Evolutionary conservation across 2,797 vertebrate genomes (phyloP).

Genomic region (Trematomus bernacchii): DNA sequence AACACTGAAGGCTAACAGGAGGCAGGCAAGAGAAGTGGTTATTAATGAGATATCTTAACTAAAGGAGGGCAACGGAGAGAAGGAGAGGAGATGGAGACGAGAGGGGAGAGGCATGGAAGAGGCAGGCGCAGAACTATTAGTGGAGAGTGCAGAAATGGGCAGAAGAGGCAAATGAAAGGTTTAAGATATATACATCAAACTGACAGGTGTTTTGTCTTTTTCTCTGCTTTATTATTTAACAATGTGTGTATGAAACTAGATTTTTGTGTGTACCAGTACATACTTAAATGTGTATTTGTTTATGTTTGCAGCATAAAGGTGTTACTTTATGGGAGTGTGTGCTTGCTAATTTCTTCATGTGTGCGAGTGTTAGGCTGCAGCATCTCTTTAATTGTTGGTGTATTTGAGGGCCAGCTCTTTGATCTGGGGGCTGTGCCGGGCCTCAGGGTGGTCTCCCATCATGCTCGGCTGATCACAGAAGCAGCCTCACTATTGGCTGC

Average conservation of each 20-base stretch:
- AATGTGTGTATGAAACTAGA: too few species aligned
- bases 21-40: constrained; percentile 70
- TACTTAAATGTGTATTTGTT: constrained; percentile 16
- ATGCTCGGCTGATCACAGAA: constrained; percentile 88
- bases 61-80: constrained; percentile 61
- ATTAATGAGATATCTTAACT: constrained; percentile 82
- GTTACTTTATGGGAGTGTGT: constrained; percentile 17
- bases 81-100: constrained; percentile 43
- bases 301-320: constrained; percentile 27
- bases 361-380: constrained; percentile 46
- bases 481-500: constrained; percentile 85
- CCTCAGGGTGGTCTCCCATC: constrained; percentile 94
- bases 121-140: constrained; percentile 19
- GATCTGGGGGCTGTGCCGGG: constrained; percentile 84
- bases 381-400: constrained; percentile 82
- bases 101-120: constrained; percentile 29
- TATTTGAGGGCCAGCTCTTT: constrained; percentile 86
- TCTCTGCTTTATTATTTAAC: background rate
- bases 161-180: constrained; percentile 37
- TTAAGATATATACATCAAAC: constrained; percentile 40
- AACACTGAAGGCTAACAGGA: constrained; percentile 79
- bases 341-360: constrained; percentile 10
- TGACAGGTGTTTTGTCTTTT: background rate
- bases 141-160: constrained; percentile 7
- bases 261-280: background rate